Evolutionary conservation across 2,113 vertebrate species (phyloP).

Genomic region (Chaetura pelagica): DNA sequence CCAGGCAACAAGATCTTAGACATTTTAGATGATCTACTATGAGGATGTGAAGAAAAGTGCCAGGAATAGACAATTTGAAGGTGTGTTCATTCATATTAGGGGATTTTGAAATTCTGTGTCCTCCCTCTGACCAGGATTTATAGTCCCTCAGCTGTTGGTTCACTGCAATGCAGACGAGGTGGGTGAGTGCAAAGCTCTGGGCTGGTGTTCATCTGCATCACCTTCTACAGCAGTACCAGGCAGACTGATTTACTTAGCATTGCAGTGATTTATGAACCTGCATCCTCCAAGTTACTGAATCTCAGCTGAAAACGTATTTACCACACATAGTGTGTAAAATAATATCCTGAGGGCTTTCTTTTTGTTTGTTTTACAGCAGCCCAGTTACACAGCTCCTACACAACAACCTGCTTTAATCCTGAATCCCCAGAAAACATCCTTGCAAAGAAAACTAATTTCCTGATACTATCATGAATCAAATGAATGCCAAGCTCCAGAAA

Average conservation of each 20-base stretch:
- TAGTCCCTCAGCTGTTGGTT: background rate
- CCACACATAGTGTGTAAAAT: background rate
- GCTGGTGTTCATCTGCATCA: background rate
- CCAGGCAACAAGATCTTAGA: background rate
- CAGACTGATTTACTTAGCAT: background rate
- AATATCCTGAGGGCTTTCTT: background rate
- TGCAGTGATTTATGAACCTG: background rate
- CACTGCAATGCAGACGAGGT: background rate
- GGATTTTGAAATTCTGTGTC: background rate
- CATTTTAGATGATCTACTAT: background rate
- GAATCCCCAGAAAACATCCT: background rate
- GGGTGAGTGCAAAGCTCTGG: background rate
- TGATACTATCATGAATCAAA: background rate
- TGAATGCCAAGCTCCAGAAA: background rate
- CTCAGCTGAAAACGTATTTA: background rate
- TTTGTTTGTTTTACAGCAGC: background rate
- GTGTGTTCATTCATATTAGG: background rate
- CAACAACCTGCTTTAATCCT: background rate
- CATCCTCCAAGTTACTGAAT: background rate
- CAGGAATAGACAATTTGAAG: background rate
- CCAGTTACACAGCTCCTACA: background rate
- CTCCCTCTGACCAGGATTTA: slow-evolving; percentile 13
- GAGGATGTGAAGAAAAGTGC: background rate
- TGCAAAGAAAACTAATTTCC: background rate
- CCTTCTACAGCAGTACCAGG: background rate